Evolutionary conservation across 2,797 vertebrate genomes (phyloP).

Genomic region (Pseudotriccus pelzelni): DNA sequence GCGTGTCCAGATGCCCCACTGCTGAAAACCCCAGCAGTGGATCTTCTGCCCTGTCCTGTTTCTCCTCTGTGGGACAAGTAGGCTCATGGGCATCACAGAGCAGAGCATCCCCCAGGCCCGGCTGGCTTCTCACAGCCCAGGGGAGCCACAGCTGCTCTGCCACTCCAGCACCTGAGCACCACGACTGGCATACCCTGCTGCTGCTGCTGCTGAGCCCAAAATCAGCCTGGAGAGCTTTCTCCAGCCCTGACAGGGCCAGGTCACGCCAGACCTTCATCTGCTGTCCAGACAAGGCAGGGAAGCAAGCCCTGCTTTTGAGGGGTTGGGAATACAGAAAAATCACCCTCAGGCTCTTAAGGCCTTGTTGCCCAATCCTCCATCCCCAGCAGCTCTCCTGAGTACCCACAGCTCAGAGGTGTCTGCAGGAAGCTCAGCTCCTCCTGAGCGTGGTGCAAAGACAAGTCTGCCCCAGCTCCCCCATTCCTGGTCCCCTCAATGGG

Average conservation of each 20-base stretch:
- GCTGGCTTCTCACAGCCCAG: not conserved
- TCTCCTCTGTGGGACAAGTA: accelerated
- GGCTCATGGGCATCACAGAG: accelerated
- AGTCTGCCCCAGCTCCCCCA: not conserved
- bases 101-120: accelerated
- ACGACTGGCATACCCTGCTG: not conserved
- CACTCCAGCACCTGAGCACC: not conserved
- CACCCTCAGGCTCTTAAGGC: not conserved
- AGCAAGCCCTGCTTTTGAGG: not conserved
- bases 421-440: not conserved
- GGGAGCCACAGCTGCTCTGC: not conserved
- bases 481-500: not conserved
- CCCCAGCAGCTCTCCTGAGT: not conserved
- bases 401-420: not conserved
- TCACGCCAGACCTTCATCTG: accelerated
- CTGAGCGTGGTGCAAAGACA: not conserved
- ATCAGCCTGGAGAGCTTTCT: not conserved
- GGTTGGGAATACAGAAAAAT: not conserved
- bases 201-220: not conserved
- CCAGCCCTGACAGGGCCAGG: accelerated
- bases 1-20: not conserved
- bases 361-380: not conserved
- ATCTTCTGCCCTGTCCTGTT: not conserved
- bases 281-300: not conserved
- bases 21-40: not conserved